Conservation (phyloP, 2,797 vertebrate genomes). For the Manis crassicaudata region DNA sequence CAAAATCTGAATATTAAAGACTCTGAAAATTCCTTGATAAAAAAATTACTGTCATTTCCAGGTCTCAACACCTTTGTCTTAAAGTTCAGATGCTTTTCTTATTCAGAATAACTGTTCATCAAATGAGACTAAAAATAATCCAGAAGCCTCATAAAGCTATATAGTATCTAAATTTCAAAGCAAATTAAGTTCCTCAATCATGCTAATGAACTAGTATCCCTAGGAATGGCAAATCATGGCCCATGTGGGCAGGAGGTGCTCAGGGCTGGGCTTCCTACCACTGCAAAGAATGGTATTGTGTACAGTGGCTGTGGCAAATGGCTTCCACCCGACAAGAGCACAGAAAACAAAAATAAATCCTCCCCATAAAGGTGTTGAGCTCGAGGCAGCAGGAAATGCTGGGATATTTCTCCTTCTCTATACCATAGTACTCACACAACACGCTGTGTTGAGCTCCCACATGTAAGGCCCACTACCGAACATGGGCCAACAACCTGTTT, state of each 20-base stretch:
- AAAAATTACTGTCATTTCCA: neutral
- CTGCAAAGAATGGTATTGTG: constrained; percentile 28
- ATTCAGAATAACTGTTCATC: constrained; percentile 37
- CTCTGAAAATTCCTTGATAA: constrained; percentile 26
- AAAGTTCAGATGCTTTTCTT: constrained; percentile 13
- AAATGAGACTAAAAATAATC: constrained; percentile 4
- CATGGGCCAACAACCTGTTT: neutral
- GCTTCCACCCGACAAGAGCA: constrained; percentile 50
- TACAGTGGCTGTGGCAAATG: constrained; percentile 38
- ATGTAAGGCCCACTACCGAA: neutral
- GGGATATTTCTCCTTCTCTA: neutral
- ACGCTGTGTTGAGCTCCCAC: neutral
- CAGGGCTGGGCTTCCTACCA: neutral
- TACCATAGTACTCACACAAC: neutral
- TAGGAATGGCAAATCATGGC: neutral
- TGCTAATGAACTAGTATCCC: neutral
- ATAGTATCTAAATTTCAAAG: neutral
- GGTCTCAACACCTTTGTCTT: neutral
- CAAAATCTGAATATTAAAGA: neutral
- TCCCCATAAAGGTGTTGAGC: neutral
- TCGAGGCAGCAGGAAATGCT: constrained; percentile 32
- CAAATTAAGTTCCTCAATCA: neutral
- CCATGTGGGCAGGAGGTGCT: constrained; percentile 62
- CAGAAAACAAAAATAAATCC: constrained; percentile 72
- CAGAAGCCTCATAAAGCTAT: neutral